phyloP scores from a whole-genome alignment of 2,113 vertebrate species.

The Catharus bicknelli region DNA sequence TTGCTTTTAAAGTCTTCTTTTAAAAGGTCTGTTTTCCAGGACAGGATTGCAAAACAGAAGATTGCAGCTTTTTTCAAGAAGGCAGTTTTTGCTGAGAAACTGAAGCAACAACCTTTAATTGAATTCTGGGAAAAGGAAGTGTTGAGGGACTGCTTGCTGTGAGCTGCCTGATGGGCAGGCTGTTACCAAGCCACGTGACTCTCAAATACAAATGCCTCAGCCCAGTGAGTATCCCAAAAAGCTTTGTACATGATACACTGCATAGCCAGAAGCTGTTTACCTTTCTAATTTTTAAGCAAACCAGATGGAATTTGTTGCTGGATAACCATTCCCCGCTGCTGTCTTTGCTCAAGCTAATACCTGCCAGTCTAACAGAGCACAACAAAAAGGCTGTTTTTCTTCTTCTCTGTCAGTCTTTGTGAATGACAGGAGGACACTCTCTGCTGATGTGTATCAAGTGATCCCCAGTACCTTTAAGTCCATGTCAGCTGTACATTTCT shows the following conservation, averaged over 20 bases:
- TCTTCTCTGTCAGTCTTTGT: background rate
- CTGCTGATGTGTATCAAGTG: background rate
- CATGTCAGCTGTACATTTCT: background rate
- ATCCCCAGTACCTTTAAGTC: background rate
- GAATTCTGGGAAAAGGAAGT: background rate
- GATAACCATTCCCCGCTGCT: background rate
- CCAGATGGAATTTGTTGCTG: conserved; percentile 13
- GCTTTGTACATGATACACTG: background rate
- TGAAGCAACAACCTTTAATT: conserved; percentile 18
- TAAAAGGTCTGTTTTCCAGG: background rate
- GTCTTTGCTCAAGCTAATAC: background rate
- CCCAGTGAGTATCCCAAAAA: conserved; percentile 18
- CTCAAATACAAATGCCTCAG: background rate
- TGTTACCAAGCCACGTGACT: conserved; percentile 40
- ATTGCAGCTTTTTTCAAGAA: background rate
- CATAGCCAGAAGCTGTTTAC: conserved; percentile 35
- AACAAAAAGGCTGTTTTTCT: background rate
- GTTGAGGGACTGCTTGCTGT: background rate
- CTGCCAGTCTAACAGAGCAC: background rate
- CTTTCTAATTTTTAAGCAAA: conserved; percentile 52
- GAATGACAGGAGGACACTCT: background rate
- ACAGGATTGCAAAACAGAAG: background rate
- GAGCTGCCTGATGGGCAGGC: conserved; percentile 13
- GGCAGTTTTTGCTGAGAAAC: background rate
- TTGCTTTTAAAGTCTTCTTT: background rate